Base-by-base conservation (phyloP, 2,113 vertebrate species). In the Eurystomus gularis region DNA sequence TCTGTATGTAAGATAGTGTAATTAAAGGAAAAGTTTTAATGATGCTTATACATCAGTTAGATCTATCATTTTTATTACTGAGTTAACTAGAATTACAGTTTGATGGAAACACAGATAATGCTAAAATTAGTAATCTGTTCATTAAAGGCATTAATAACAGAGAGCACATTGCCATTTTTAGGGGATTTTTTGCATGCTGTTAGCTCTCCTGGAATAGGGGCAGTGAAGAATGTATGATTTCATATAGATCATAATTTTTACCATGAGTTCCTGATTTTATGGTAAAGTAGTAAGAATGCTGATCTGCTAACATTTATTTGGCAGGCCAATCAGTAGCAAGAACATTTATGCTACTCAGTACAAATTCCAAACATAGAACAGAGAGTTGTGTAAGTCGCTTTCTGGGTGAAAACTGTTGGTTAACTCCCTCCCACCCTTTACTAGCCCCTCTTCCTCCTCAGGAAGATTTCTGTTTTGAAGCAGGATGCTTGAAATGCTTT, bases 21-120 rank as follows among this genome's bases (percentile, higher is more conserved):
- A 83, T 86, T 92, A 80, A 79, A 82, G 71, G 7, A 71, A 93
- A 88, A 39, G 3, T 82, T 78, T 82, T 90, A 82, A 62, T 90
- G 29, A 52, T 85, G 12, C 33, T 92, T 88, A 49, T 61, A 37
- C 28, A 61, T 93, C 55, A 66, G 19, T 89, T 93, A 73, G 51
- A 93, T 81, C 44, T 92, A 75, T 91, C 12, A 76, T 79, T 95
- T 97, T 96, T 97, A 88, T 88, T 91, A 79, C 44, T 65, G 46
- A 93, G 46, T 81, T 96, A 93, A 92, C 17, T 72, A 88, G 71
- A 91, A 89, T 84, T 92, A 66, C 14, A 76, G 24, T 86, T 94
- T 69, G 7, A 82, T 88, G 61, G 48, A 93, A 95, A 73, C 48
- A 90, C 0, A 5, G 79, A 51, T 88, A 86, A 93, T 86, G 37